Evolutionary conservation across 1,140 invertebrate species (phyloP), one percentile per base, ranked within the genome.

Genomic region (Ylistrum balloti): DNA sequence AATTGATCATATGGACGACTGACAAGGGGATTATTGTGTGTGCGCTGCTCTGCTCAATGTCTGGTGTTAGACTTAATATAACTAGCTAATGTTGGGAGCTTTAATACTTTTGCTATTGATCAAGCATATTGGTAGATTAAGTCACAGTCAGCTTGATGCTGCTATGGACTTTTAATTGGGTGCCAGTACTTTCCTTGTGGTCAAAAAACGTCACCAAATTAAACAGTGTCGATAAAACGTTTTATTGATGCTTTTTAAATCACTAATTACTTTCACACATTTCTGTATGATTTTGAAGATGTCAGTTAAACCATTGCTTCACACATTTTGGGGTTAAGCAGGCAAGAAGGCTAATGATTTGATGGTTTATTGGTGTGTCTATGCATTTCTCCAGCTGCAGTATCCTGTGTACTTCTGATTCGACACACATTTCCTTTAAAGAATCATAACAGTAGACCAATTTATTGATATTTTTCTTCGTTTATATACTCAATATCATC

Each of bases 371-470:
- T n/a, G n/a, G 22, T 74, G 56, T 74, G 56, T 74, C 56, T 11
- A 74, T 74, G 56, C 56, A 74, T 74, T 74, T 28, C n/a, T 74
- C 56, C 56, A 74, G n/a, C 56, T 74, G 56, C 56, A 74, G 56
- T 74, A 74, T 74, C 56, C 56, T 20, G 2, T 56, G 20, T 17
- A 28, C n/a, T 28, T 74, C 56, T 74, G 56, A 74, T 74, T 74
- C 56, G 28, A 28, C 56, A 28, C 56, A 74, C 56, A 74, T 74
- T 74, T 74, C 56, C 56, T 28, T 74, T n/a, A 28, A 9, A 74
- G 56, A 74, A 74, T 74, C 28, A 74, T 74, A 74, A n/a, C 56
- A 74, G 22, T 74, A 74, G 56, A 74, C 56, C 28, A n/a, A 74
- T 28, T 74, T 74, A 74, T 74, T 74, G 56, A 74, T n/a, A n/a